Base-by-base conservation (phyloP, 2,113 vertebrate species). In the Seriola aureovittata region DNA sequence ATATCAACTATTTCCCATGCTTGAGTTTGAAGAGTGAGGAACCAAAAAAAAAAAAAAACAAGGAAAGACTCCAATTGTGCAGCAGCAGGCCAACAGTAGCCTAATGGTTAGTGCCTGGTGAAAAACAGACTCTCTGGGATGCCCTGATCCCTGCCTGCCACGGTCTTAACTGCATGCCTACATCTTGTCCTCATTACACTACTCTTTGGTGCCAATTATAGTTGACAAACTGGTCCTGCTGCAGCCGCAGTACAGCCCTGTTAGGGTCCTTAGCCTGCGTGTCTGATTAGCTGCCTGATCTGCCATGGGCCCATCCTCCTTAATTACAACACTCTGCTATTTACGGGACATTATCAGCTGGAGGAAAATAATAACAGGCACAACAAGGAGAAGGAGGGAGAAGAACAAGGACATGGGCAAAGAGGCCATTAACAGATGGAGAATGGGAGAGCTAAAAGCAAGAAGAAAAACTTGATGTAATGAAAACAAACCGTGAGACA, bases 181-280 rank as follows among this genome's bases (percentile, higher is more conserved):
- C 92, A 93, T 91, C 88, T 93, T 93, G 84, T 90, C 75, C 73
- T 91, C 82, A 91, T 94, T 93, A 93, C 54, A 62, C 58, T 67
- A 57, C 50, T 74, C 79, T 89, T 84, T 84, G 75, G 74, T 89
- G 84, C 83, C 85, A 88, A 84, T 89, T 94, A 91, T 66, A 77
- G 83, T 64, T 85, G 85, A 93, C 90, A 91, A 91, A 91, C 82
- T 84, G 58, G 84, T 82, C 57, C 76, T 63, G 54, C 81, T 88
- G 72, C 40, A 74, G 73, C 75, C 66, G 13, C 77, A 76, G 65
- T 64, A 46, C 59, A 58, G 63, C 58, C 59, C 11, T 66, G 34
- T 34, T 69, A 62, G 66, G 79, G 77, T 76, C 76, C 70, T 42
- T 29, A 71, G 80, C 68, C 42, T 78, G 74, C 73, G 88, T 80